phyloP scores from a whole-genome alignment of 23 tunicate species.

The Halocynthia aurantium region DNA sequence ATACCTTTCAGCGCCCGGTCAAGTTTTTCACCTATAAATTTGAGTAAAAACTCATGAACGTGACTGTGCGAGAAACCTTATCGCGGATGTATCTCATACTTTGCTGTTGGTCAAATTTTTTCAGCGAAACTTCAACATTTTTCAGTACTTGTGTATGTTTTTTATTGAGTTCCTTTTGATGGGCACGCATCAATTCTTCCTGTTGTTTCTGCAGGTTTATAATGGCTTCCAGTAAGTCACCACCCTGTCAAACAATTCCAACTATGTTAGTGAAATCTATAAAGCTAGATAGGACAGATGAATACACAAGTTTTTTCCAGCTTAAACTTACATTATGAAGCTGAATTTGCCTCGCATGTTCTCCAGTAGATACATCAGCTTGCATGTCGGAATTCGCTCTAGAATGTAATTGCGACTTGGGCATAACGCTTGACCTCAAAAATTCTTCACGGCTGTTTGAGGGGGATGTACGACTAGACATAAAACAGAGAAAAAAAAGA shows the following conservation, averaged over 20 bases:
- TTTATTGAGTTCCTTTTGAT: slow-evolving; percentile 53
- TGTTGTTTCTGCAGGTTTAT: slow-evolving; percentile 40
- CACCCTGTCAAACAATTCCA: slow-evolving; percentile 3
- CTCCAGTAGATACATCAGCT: too few relatives aligned
- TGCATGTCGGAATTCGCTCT: too few relatives aligned
- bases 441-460: too few relatives aligned
- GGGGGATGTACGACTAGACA: too few relatives aligned
- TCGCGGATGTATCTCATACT: not conserved
- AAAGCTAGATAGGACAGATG: too few relatives aligned
- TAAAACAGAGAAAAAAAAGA: too few relatives aligned
- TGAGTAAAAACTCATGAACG: not conserved
- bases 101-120: slow-evolving; percentile 55
- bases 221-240: slow-evolving; percentile 14
- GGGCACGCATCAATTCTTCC: slow-evolving; percentile 42
- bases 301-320: too few relatives aligned
- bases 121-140: slow-evolving; percentile 31
- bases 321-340: too few relatives aligned
- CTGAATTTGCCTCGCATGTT: too few relatives aligned
- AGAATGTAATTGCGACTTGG: too few relatives aligned
- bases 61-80: not conserved
- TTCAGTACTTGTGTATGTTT: slow-evolving; percentile 43
- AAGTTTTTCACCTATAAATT: slow-evolving; percentile 45
- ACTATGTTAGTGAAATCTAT: too few relatives aligned
- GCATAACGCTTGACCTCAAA: too few relatives aligned
- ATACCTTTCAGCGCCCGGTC: slow-evolving; percentile 48